Conservation (phyloP, 2,113 vertebrate genomes). For the Hemicordylus capensis region DNA sequence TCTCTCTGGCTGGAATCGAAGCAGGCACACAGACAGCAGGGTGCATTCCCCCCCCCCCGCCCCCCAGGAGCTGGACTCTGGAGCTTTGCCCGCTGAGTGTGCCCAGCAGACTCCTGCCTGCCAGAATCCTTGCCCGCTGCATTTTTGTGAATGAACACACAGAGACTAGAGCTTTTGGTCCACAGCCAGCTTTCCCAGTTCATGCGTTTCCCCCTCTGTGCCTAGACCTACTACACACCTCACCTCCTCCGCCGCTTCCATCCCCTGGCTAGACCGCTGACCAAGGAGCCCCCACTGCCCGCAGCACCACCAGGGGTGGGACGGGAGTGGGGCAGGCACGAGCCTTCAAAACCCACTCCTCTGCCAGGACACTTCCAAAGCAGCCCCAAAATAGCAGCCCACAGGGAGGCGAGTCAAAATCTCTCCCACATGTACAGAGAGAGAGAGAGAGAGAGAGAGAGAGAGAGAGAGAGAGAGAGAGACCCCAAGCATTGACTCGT, state of each 20-base stretch:
- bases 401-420: too few species aligned
- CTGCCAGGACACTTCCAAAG: conserved; percentile 16
- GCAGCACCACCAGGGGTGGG: too few species aligned
- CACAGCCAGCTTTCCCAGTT: neutral
- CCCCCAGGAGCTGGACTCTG: neutral
- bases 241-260: too few species aligned
- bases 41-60: too few species aligned
- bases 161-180: neutral
- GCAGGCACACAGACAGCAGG: neutral
- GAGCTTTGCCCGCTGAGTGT: neutral
- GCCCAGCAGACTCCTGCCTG: neutral
- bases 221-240: neutral
- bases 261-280: neutral
- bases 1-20: neutral
- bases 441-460: too few species aligned
- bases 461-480: too few species aligned
- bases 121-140: neutral
- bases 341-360: neutral
- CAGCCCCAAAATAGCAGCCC: neutral
- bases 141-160: neutral
- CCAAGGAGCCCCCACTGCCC: neutral
- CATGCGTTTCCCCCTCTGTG: neutral
- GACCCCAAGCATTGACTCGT: neutral
- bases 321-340: neutral
- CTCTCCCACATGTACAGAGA: neutral